Base-by-base conservation (phyloP, 2,797 vertebrate genomes). In the Labeo calbasu region DNA sequence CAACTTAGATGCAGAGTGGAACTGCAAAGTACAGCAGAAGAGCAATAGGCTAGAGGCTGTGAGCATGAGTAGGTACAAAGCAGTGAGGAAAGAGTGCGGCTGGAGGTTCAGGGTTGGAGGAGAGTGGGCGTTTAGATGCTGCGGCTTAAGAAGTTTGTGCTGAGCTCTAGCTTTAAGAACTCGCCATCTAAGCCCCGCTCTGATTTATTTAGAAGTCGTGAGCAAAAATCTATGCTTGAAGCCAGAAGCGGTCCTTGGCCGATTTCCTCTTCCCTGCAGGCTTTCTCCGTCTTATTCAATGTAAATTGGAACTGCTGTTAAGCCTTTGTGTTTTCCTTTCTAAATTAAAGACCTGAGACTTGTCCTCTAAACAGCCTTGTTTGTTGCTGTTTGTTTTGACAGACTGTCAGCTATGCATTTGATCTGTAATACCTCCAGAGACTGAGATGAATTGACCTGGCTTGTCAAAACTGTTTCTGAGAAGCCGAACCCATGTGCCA, bases 361-460 rank as follows among this genome's bases (percentile, higher is more conserved):
- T 15, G 19, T 15, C 59, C 77, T 79, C 75, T 66, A 10, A 83
- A 57, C 11, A 65, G 15, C 70, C 66, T 80, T 77, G 28, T 63
- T 81, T 53, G 59, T 70, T 71, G 55, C 53, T 46, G 43, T 57
- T 17, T 50, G 19, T 43, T 59, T 69, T 83, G 82, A 77, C 63
- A 28, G 63, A 84, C 53, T 78, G 75, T 78, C 40, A 70, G 23
- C 43, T 80, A 19, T 46, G 28, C 63, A 48, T 83, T 86, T 81
- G 36, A 70, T 77, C 51, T 83, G 19, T 69, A 46, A 77, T 19
- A 32, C 19, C 43, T 77, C 65, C 17, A 77, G 71, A 83, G 65
- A 63, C 68, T 57, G 81, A 57, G 77, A 87, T 77, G 14, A 82
- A 78, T 77, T 87, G 86, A 80, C 70, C 86, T 82, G 63, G 40